These are phyloP conservation scores for Coenobita brevimanus DNA, from an alignment of 1,140 invertebrate species.

Conservation along the genomic window DNA sequence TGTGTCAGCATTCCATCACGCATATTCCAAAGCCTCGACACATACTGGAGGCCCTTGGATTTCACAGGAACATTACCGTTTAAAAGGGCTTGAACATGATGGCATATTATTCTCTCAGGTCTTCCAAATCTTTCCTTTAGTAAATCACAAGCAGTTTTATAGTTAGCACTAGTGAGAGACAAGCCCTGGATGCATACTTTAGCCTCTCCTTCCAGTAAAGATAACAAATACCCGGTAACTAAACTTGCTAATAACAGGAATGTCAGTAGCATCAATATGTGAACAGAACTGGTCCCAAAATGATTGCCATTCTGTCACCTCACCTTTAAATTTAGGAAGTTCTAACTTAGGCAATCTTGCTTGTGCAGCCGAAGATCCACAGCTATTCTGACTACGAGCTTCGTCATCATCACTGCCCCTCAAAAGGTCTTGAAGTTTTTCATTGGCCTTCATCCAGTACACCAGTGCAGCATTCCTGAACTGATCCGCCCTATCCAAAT, in stretches of 20 bases:
- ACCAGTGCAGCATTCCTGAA: not conserved
- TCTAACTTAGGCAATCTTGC: constrained; percentile 10
- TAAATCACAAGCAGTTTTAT: not conserved
- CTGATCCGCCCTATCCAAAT: not conserved
- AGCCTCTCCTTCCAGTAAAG: constrained; percentile 25
- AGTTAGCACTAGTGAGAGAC: not conserved
- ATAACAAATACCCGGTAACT: constrained; percentile 30
- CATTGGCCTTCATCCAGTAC: not conserved
- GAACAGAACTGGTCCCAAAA: constrained; percentile 6
- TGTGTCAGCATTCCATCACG: not conserved
- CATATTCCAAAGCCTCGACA: not conserved
- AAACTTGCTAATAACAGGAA: constrained; percentile 16
- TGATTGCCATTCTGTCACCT: constrained; percentile 13
- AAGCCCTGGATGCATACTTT: not conserved
- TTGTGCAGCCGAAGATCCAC: not conserved
- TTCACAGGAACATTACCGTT: not conserved
- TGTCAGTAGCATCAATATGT: constrained; percentile 18
- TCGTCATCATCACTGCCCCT: not conserved
- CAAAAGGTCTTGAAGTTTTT: not conserved
- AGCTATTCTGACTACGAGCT: not conserved
- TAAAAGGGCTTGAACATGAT: no score
- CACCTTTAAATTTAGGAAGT: not conserved
- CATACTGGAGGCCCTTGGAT: not conserved
- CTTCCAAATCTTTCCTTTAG: not conserved
- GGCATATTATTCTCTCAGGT: not conserved